phyloP scores from a whole-genome alignment of 2,888 invertebrate species.

The Thecocarcelia acutangulata region DNA sequence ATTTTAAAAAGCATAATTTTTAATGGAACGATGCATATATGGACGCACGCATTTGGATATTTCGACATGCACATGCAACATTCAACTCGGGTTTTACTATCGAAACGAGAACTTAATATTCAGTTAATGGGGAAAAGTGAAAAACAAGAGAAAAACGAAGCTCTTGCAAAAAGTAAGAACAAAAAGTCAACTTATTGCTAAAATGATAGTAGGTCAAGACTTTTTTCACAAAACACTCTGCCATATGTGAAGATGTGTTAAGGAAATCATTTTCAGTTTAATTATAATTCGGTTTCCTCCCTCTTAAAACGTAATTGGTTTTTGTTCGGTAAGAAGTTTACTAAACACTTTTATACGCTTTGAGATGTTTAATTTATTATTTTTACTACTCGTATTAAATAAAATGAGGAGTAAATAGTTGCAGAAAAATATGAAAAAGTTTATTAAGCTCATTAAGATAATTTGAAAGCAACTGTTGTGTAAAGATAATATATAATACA shows the following conservation, averaged over 20 bases:
- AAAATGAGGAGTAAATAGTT: too few relatives aligned
- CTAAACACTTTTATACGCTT: not conserved
- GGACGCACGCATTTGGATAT: not conserved
- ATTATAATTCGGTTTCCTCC: not conserved
- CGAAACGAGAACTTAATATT: constrained; percentile 53
- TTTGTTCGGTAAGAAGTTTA: not conserved
- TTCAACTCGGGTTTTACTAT: constrained; percentile 29
- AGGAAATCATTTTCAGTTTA: constrained; percentile 5
- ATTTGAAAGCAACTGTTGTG: too few relatives aligned
- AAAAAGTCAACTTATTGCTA: constrained; percentile 15
- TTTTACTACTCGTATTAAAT: not conserved
- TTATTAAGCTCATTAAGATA: too few relatives aligned
- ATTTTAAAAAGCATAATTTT: too few relatives aligned
- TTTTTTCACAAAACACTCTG: constrained; percentile 13
- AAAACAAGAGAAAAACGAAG: constrained; percentile 9
- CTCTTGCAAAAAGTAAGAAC: not conserved
- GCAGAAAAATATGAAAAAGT: too few relatives aligned
- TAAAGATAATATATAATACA: too few relatives aligned
- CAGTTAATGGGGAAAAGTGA: constrained; percentile 9
- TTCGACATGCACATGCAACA: constrained; percentile 1
- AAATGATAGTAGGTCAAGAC: constrained; percentile 52
- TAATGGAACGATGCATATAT: too few relatives aligned
- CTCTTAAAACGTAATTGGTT: not conserved
- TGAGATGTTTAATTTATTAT: not conserved
- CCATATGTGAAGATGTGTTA: constrained; percentile 13